Evolutionary conservation across 2,797 vertebrate species (phyloP).

Genomic region (Notoglanidium macrostoma): DNA sequence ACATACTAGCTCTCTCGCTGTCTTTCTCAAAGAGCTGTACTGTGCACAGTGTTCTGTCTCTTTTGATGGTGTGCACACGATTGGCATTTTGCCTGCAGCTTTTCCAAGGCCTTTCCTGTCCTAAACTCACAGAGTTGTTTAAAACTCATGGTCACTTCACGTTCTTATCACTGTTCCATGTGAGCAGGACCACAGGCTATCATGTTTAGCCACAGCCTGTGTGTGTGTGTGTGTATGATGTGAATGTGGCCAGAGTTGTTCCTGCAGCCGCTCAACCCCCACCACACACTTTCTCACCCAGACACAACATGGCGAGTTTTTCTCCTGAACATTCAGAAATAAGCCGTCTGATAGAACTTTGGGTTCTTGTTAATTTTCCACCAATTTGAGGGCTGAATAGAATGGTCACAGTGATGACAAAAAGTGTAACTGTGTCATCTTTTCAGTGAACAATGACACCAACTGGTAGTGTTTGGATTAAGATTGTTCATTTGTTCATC

Average conservation of each 20-base stretch:
- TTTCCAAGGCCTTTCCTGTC: constrained; percentile 61
- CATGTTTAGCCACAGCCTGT: constrained; percentile 55
- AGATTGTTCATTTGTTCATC: background rate
- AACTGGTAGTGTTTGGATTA: background rate
- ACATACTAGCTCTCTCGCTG: constrained; percentile 21
- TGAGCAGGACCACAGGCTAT: constrained; percentile 14
- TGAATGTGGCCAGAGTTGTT: constrained; percentile 57
- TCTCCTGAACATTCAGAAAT: background rate
- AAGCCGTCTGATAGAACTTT: background rate
- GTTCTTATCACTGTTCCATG: constrained; percentile 19
- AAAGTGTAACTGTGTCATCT: background rate
- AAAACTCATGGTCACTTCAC: constrained; percentile 33
- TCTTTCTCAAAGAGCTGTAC: constrained; percentile 36
- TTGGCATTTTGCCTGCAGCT: constrained; percentile 52
- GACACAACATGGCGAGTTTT: constrained; percentile 39
- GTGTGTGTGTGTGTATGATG: background rate
- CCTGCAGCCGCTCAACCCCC: constrained; percentile 40
- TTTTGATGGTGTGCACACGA: constrained; percentile 28
- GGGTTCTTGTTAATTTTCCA: background rate
- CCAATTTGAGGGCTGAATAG: background rate
- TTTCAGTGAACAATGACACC: background rate
- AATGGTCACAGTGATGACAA: background rate
- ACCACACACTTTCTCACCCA: constrained; percentile 38
- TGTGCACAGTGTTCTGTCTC: constrained; percentile 21
- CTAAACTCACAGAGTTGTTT: constrained; percentile 29